Evolutionary conservation across 2,113 vertebrate species (phyloP), one percentile per base, ranked within the genome.

Genomic region (Probosciger aterrimus): DNA sequence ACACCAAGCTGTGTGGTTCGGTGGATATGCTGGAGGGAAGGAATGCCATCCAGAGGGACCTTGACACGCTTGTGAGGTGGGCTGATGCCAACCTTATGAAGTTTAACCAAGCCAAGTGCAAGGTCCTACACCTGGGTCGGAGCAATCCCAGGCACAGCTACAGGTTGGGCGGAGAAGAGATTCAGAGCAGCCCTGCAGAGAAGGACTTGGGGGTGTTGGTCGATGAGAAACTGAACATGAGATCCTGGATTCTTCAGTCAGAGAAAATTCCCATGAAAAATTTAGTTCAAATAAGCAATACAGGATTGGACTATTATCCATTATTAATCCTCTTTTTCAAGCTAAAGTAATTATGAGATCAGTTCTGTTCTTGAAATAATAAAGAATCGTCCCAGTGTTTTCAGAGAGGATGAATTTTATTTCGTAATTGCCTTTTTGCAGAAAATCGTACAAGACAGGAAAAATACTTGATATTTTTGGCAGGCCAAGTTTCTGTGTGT

Each of bases 291-390:
- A 79, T 64, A 89, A 90, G 31, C 25, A 77, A 35, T 82, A 68
- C 8, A 52, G 41, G 10, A 94, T 77, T 63, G 37, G 13, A 69
- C 27, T 31, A 33, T 79, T 82, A 78, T 82, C 28, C 88, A 77
- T 92, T 94, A 94, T 88, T 82, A 92, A 86, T 86, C 20, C 1
- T 62, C 85, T 85, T 68, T 95, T 50, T 37, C 57, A 89, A 71
- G 59, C 30, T 46, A 33, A 91, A 82, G 43, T 82, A 78, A 69
- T 82, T 88, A 74, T 30, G 47, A 83, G 47, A 67, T 44, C 67
- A 92, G 41, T 50, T 81, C 14, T 25, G 5, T 27, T 88, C 25
- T 67, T 75, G 35, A 19, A 37, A 24, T 59, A 59, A 59, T 59
- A 68, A 85, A 13, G 5, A 43, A 8, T 18, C 68, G 8, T 59